Evolutionary conservation across 53 echinoderm and acorn worm genomes (phyloP).

Genomic region (Crossaster papposus): DNA sequence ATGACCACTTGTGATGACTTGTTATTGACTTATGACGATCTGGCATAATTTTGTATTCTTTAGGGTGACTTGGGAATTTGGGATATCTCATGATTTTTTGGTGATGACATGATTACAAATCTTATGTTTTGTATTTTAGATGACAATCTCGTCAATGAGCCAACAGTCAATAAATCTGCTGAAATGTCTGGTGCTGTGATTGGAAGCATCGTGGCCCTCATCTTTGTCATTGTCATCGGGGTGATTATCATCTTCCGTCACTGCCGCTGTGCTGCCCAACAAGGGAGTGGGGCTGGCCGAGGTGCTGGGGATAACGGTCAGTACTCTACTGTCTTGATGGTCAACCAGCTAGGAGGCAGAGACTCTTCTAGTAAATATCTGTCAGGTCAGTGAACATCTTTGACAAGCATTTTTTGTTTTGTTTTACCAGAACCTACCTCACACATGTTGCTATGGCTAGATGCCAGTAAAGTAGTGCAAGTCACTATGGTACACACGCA

Average conservation of each 20-base stretch:
- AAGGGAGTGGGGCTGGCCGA: slow-evolving; percentile 42
- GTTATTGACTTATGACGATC: too few relatives aligned
- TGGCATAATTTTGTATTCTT: too few relatives aligned
- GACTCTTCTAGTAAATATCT: slow-evolving; percentile 88
- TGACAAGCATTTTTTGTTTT: too few relatives aligned
- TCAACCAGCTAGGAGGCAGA: slow-evolving; percentile 87
- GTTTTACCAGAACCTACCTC: too few relatives aligned
- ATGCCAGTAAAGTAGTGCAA: too few relatives aligned
- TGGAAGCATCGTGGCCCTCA: slow-evolving; percentile 76
- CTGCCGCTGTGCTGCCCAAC: slow-evolving; percentile 67
- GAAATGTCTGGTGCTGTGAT: slow-evolving; percentile 79
- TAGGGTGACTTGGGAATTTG: too few relatives aligned
- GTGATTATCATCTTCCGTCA: slow-evolving; percentile 74
- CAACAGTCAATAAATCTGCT: slow-evolving; percentile 15
- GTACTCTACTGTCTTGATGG: slow-evolving; percentile 81
- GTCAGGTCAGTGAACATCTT: slow-evolving; percentile 52
- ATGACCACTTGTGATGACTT: too few relatives aligned
- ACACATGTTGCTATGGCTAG: too few relatives aligned
- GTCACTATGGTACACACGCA: too few relatives aligned
- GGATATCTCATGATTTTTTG: too few relatives aligned
- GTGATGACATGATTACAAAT: too few relatives aligned
- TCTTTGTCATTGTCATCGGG: slow-evolving; percentile 73
- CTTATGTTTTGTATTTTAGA: neutral
- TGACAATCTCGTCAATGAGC: neutral
- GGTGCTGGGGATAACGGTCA: slow-evolving; percentile 60